phyloP scores from a whole-genome alignment of 1,140 invertebrate genomes.

The Lepidurus apus region DNA sequence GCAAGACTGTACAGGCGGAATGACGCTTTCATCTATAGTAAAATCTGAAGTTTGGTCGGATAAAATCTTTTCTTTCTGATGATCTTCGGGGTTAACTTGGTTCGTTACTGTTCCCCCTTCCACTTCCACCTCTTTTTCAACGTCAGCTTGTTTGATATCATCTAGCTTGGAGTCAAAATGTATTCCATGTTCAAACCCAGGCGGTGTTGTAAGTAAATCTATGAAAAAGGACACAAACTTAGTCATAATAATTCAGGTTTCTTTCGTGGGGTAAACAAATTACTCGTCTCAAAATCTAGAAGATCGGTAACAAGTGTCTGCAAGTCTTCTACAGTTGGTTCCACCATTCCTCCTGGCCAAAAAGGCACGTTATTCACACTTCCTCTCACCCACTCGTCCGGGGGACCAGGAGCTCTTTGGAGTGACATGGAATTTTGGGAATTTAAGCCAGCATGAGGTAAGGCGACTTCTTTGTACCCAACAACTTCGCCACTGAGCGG shows the following conservation, averaged over 20 bases:
- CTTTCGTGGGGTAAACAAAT: background rate
- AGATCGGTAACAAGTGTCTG: constrained; percentile 41
- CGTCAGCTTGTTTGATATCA: background rate
- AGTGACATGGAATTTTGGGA: constrained; percentile 71
- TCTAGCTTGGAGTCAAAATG: constrained; percentile 39
- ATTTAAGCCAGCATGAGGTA: constrained; percentile 56
- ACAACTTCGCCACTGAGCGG: constrained; percentile 62
- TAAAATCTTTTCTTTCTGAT: background rate
- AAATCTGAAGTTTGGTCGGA: constrained; percentile 24
- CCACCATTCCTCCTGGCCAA: constrained; percentile 63
- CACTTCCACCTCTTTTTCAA: constrained; percentile 27
- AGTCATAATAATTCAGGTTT: background rate
- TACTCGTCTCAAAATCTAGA: constrained; percentile 31
- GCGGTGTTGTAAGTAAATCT: constrained; percentile 57
- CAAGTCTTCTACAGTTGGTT: constrained; percentile 37
- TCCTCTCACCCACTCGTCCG: constrained; percentile 58
- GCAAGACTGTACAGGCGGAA: constrained; percentile 15
- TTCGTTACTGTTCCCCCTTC: constrained; percentile 29
- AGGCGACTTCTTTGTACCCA: constrained; percentile 60
- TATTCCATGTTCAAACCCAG: constrained; percentile 57
- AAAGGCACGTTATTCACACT: constrained; percentile 68
- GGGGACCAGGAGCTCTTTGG: constrained; percentile 55
- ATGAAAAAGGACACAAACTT: constrained; percentile 29
- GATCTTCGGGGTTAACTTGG: constrained; percentile 40
- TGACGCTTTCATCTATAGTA: background rate